Evolutionary conservation across 2,113 vertebrate genomes (phyloP).

Genomic region (Vidua macroura): DNA sequence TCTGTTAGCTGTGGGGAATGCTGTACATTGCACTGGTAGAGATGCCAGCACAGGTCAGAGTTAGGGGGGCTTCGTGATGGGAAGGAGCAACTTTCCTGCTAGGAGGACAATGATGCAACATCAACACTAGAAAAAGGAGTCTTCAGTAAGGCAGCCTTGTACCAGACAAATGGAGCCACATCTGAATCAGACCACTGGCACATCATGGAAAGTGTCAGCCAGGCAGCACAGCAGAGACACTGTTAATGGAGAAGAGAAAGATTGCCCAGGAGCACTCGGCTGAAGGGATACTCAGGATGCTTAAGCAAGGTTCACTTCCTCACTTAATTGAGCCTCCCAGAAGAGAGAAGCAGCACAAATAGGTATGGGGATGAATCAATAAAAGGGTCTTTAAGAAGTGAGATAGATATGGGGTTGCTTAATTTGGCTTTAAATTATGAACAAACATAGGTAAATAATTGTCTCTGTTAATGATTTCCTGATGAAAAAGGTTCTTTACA

Average conservation of each 20-base stretch:
- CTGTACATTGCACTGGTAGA: background rate
- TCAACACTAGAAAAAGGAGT: background rate
- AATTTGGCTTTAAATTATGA: background rate
- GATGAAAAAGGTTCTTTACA: background rate
- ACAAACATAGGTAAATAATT: background rate
- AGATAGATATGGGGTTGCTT: background rate
- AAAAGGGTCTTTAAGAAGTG: background rate
- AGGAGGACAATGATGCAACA: background rate
- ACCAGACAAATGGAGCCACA: background rate
- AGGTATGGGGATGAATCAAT: background rate
- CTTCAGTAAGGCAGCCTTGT: background rate
- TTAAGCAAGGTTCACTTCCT: background rate
- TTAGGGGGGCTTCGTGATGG: background rate
- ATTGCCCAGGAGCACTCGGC: background rate
- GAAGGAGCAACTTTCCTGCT: background rate
- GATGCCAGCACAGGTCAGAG: background rate
- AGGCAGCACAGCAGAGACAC: background rate
- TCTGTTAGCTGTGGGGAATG: background rate
- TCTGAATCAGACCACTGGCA: background rate
- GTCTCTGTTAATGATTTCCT: background rate
- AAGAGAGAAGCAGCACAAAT: background rate
- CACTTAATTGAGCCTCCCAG: background rate
- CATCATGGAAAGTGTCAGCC: fast-evolving
- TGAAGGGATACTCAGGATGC: background rate
- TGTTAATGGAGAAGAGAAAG: background rate